A percentile compares a stretch with the other conserved stretches of the same genome.
Evolutionary conservation across 2,113 vertebrate genomes (phyloP).

Genomic region (Egretta garzetta): DNA sequence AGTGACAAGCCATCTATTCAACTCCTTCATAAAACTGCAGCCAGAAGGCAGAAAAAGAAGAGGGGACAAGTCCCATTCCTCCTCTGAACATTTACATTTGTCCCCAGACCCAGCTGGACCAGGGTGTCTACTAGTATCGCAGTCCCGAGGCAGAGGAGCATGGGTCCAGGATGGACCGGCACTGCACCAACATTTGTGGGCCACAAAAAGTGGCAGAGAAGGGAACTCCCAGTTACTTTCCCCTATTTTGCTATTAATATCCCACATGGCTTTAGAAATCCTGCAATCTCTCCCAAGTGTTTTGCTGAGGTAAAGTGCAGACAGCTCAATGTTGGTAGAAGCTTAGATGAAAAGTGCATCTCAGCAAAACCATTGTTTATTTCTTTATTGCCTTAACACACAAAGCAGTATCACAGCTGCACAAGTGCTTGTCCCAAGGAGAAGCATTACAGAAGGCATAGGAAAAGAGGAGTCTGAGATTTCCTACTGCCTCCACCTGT

Average conservation of each 20-base stretch:
- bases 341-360: neutral
- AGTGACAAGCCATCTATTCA: neutral
- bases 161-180: neutral
- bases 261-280: neutral
- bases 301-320: neutral
- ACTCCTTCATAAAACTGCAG: neutral
- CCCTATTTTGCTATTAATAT: neutral
- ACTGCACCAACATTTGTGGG: neutral
- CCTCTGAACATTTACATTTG: neutral
- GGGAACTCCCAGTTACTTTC: neutral
- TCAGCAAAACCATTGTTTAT: neutral
- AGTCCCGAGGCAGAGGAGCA: neutral
- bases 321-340: neutral
- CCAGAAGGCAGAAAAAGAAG: neutral
- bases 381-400: neutral
- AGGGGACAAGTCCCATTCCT: neutral
- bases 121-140: neutral
- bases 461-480: neutral
- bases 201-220: neutral
- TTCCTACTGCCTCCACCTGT: conserved; percentile 35
- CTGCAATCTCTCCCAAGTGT: accelerated
- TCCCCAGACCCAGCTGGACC: neutral
- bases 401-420: neutral
- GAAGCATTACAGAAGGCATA: neutral
- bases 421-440: neutral